Conservation (phyloP, 2,888 invertebrate genomes). For the Chloroclysta siterata region DNA sequence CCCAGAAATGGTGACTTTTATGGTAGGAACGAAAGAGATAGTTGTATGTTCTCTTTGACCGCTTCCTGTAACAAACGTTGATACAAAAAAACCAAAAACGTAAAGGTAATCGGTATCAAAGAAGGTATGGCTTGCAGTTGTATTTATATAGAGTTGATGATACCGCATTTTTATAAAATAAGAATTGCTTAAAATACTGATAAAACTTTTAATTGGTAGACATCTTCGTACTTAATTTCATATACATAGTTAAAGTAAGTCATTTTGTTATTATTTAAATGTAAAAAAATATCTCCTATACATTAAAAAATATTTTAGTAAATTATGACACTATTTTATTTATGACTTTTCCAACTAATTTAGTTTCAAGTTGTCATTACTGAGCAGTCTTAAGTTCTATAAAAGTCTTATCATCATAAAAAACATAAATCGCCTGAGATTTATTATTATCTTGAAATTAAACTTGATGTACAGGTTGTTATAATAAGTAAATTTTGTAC, state of each 20-base stretch:
- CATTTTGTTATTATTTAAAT: too few relatives aligned
- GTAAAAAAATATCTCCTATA: too few relatives aligned
- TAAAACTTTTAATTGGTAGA: too few relatives aligned
- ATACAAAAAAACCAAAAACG: slow-evolving; percentile 52
- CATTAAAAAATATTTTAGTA: too few relatives aligned
- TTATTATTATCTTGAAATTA: not conserved
- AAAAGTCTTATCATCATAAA: slow-evolving; percentile 21
- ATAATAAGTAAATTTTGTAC: too few relatives aligned
- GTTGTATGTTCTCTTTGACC: slow-evolving; percentile 34
- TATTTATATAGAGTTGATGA: slow-evolving; percentile 49
- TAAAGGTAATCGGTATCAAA: slow-evolving; percentile 52
- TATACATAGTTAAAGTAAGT: too few relatives aligned
- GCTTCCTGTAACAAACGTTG: slow-evolving; percentile 42
- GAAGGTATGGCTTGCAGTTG: slow-evolving; percentile 43
- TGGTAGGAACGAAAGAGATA: slow-evolving; percentile 34
- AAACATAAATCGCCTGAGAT: slow-evolving; percentile 1
- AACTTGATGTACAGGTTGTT: not conserved
- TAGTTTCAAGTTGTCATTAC: not conserved
- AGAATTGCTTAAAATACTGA: not conserved
- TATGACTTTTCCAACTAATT: not conserved
- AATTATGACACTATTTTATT: too few relatives aligned
- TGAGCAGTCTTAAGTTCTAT: not conserved
- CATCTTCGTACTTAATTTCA: too few relatives aligned
- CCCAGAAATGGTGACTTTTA: not conserved
- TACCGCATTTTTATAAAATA: slow-evolving; percentile 26